Base-by-base conservation (phyloP, 2,113 vertebrate species). In the Protomyctophum bolini region DNA sequence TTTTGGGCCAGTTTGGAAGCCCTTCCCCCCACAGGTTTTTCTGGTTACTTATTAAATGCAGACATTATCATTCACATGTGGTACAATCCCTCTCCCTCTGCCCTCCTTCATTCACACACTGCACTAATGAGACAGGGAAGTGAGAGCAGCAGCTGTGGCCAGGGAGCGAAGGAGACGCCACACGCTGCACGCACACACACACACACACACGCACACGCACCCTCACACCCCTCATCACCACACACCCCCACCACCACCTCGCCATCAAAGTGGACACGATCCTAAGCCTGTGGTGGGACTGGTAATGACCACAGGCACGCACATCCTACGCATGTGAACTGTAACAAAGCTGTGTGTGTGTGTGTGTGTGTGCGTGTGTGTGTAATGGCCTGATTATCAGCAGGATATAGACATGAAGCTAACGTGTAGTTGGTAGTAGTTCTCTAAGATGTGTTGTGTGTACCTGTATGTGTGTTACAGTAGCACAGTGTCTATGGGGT, bases 91-190 rank as follows among this genome's bases (percentile, higher is more conserved):
- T 59, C 63, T 1, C 64, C 60, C 72, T 11, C 51, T 62, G 55
- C 71, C 49, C 70, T 58, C 69, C 80, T 81, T 82, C 83, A 73
- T 84, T 82, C 81, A 79, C 67, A 82, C 83, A 73, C 74, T 12
- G 6, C 79, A 79, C 84, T 91, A 91, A 91, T 91, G 86, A 89
- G 88, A 84, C 80, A 83, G 80, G 76, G 72, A 84, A 84, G 84
- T 41, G 63, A 77, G 70, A 69, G 82, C 81, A 88, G 86, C 86
- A 87, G 86, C 86, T 84, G 88, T 73, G 77, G 84, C 85, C 80
- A 79, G 81, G 85, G 85, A 85, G 82, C 76, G n/a, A 80, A 81
- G 79, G 76, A 75, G 83, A 81, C 73, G 69, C 69, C 29, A 82
- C 81, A 75, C 49, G 46, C 71, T 76, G 72, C 29, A 63, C 80